Percentiles rank a stretch among this genome's conserved stretches.
phyloP scores from a whole-genome alignment of 2,113 vertebrate genomes.

The Embiotoca jacksoni region DNA sequence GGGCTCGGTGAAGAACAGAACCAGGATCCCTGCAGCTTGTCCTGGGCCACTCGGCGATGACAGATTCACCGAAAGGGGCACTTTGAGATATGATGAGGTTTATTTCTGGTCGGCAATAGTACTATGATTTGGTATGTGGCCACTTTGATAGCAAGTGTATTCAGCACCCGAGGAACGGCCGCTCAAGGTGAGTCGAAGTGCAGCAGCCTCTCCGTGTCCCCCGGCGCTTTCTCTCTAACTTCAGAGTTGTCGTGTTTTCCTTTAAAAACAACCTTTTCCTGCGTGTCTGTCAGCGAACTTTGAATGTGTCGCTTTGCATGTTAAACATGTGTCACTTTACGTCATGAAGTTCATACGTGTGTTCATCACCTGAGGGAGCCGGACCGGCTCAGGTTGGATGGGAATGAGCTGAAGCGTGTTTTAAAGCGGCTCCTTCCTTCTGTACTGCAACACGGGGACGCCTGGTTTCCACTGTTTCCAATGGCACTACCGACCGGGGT shows the following conservation, averaged over 20 bases:
- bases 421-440: neutral
- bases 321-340: constrained; percentile 42
- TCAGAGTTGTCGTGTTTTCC: neutral
- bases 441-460: neutral
- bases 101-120: constrained; percentile 90
- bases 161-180: constrained; percentile 94
- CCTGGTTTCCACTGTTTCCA: neutral
- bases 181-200: constrained; percentile 94
- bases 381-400: neutral
- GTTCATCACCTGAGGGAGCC: constrained; percentile 43
- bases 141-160: constrained; percentile 99
- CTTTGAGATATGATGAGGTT: constrained; percentile 91
- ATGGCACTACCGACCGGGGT: constrained; percentile 14
- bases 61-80: constrained; percentile 82
- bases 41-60: constrained; percentile 73
- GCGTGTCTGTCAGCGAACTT: constrained; percentile 1
- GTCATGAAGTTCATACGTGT: constrained; percentile 65
- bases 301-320: constrained; percentile 4
- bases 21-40: constrained; percentile 64
- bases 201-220: constrained; percentile 32
- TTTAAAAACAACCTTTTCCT: neutral
- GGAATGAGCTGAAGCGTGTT: neutral
- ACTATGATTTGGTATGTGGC: constrained; percentile 99
- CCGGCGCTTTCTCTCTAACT: constrained; percentile 39
- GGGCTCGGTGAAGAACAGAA: constrained; percentile 78